Conservation (phyloP, 2,797 vertebrate species). For the Pterois miles region DNA sequence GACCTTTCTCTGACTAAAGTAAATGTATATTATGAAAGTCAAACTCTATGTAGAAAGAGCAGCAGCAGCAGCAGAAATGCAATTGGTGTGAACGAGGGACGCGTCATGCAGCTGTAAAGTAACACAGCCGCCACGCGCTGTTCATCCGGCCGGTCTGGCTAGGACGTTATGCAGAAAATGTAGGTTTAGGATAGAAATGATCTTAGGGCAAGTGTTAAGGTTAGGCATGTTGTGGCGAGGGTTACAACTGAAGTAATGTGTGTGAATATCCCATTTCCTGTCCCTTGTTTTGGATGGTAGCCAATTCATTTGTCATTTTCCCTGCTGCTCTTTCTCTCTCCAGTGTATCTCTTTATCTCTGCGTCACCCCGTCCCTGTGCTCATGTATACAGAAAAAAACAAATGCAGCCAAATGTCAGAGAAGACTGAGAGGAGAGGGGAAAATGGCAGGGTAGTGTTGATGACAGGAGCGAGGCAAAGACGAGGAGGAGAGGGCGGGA, state of each 20-base stretch:
- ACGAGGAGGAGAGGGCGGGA: conserved; percentile 11
- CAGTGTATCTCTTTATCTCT: conserved; percentile 15
- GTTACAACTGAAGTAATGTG: background rate
- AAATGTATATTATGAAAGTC: no score
- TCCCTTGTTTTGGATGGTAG: conserved; percentile 24
- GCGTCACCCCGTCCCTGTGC: conserved; percentile 24
- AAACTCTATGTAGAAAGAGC: no score
- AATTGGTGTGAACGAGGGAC: no score
- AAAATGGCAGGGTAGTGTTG: conserved; percentile 34
- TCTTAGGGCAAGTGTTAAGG: background rate
- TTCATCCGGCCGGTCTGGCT: no score
- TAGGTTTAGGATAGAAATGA: background rate
- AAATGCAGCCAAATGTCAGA: conserved; percentile 34
- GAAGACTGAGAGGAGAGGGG: conserved; percentile 21
- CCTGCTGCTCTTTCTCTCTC: background rate
- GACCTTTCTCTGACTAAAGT: no score
- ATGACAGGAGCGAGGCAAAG: conserved; percentile 30
- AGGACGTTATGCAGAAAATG: background rate
- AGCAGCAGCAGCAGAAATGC: no score
- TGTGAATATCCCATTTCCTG: conserved; percentile 47
- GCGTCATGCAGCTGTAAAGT: no score
- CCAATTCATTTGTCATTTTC: conserved; percentile 41
- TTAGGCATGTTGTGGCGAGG: background rate
- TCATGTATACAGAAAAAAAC: conserved; percentile 31
- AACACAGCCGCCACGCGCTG: no score